A percentile compares a stretch with the other conserved stretches of the same genome.
phyloP scores from a whole-genome alignment of 1,140 invertebrate genomes.

The Ditylenchus dipsaci region DNA sequence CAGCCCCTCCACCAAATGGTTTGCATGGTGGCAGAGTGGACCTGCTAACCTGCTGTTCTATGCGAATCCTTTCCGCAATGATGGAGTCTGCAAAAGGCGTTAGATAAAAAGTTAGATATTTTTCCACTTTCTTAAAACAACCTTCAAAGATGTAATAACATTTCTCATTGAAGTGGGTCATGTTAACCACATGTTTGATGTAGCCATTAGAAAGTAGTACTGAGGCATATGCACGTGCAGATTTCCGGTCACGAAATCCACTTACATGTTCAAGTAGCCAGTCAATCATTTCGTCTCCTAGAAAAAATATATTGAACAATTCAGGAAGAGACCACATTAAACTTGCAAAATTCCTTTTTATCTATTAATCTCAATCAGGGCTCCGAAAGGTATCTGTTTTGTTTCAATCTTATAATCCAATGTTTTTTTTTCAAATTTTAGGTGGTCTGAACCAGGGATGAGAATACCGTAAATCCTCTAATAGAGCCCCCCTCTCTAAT shows the following conservation, averaged over 20 bases:
- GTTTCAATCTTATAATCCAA: too few relatives aligned
- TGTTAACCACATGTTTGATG: conserved; percentile 95
- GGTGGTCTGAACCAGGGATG: too few relatives aligned
- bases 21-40: not conserved
- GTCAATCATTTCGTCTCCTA: conserved; percentile 43
- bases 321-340: not conserved
- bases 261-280: conserved; percentile 34
- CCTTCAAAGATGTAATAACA: conserved; percentile 87
- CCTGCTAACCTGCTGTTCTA: conserved; percentile 21
- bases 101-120: conserved; percentile 20
- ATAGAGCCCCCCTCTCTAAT: too few relatives aligned
- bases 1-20: not conserved
- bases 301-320: not conserved
- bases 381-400: conserved; percentile 13
- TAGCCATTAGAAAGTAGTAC: conserved; percentile 87
- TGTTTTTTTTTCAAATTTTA: too few relatives aligned
- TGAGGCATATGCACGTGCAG: conserved; percentile 90
- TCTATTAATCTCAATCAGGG: too few relatives aligned
- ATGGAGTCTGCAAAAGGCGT: conserved; percentile 22
- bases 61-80: conserved; percentile 20
- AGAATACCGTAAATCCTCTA: too few relatives aligned
- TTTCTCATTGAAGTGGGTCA: conserved; percentile 95
- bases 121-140: not conserved
- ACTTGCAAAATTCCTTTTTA: too few relatives aligned
- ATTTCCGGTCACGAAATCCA: conserved; percentile 76